These are phyloP conservation scores for Oophaga sylvatica DNA, from an alignment of 2,797 vertebrate species.

Conservation along the genomic window DNA sequence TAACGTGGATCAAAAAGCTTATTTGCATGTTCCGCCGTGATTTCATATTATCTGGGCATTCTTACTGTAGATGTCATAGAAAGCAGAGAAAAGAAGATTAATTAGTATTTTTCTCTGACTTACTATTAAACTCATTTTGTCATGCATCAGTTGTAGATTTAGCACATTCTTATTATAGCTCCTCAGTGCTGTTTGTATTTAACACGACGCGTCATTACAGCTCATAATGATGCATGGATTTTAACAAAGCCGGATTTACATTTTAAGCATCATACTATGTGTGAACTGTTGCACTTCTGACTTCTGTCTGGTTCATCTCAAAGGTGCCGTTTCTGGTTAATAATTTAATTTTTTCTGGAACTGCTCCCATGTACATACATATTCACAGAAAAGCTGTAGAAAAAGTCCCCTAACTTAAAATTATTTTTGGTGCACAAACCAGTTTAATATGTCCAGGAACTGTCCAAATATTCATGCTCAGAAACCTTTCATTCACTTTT, in stretches of 20 bases:
- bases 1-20: background rate
- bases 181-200: background rate
- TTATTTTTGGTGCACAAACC: too few relatives aligned
- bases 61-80: conserved; percentile 14
- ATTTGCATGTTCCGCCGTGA: conserved; percentile 28
- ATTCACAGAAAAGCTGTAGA: too few relatives aligned
- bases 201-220: background rate
- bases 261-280: background rate
- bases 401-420: too few relatives aligned
- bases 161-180: conserved; percentile 22
- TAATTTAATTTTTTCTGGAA: background rate
- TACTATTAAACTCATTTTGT: conserved; percentile 19
- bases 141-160: conserved; percentile 36
- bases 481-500: too few relatives aligned
- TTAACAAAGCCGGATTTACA: background rate
- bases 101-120: conserved; percentile 27
- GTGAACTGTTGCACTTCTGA: background rate
- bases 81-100: conserved; percentile 36
- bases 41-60: conserved; percentile 6
- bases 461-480: too few relatives aligned
- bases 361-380: background rate
- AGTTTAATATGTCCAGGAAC: too few relatives aligned
- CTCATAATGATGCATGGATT: background rate
- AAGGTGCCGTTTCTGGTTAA: background rate
- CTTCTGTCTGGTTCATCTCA: background rate